A percentile compares a stretch with the other conserved stretches of the same genome.
Evolutionary conservation across 2,797 vertebrate species (phyloP).

Genomic region (Lagorchestes hirsutus): DNA sequence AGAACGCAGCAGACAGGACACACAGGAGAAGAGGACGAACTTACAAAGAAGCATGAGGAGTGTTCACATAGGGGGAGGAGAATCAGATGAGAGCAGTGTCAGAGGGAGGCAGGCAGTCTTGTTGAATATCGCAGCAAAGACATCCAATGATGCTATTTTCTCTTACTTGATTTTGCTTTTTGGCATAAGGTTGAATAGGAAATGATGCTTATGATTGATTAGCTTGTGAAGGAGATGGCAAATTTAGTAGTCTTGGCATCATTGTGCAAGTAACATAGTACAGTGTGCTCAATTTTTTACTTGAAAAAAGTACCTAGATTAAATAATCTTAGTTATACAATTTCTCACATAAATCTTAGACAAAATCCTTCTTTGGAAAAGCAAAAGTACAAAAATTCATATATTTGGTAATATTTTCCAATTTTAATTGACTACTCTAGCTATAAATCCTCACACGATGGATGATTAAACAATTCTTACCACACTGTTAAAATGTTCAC

Average conservation of each 20-base stretch:
- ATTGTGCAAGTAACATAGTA: neutral
- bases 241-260: constrained; percentile 21
- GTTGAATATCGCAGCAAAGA: neutral
- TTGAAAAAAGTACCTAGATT: constrained; percentile 14
- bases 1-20: neutral
- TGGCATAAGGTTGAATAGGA: neutral
- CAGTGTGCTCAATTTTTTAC: neutral
- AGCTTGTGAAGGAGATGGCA: neutral
- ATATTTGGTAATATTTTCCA: constrained; percentile 46
- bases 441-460: constrained; percentile 2
- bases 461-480: constrained; percentile 35
- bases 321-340: constrained; percentile 14
- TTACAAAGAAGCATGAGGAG: neutral
- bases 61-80: neutral
- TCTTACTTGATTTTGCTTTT: constrained; percentile 57
- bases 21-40: neutral
- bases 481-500: constrained; percentile 24
- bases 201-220: neutral
- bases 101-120: neutral
- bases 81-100: neutral
- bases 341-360: constrained; percentile 39
- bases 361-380: constrained; percentile 45
- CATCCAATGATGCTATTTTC: constrained; percentile 8
- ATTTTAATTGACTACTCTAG: constrained; percentile 52
- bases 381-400: constrained; percentile 35